A percentile compares a stretch with the other conserved stretches of the same genome.
Evolutionary conservation across 2,797 vertebrate species (phyloP).

Genomic region (Euphonia xanthogaster): DNA sequence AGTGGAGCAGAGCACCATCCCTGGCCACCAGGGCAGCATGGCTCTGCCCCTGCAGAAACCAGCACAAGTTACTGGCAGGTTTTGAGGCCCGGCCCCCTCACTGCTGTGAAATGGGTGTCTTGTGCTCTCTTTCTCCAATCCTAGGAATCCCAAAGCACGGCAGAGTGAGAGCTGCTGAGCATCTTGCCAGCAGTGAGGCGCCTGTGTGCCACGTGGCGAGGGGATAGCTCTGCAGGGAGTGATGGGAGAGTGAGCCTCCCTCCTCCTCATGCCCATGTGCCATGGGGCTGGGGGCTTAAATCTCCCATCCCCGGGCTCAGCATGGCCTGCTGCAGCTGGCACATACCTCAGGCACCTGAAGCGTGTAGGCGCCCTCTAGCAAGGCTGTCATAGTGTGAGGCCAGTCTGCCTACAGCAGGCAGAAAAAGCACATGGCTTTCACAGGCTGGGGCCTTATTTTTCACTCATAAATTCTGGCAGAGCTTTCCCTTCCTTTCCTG

Average conservation of each 20-base stretch:
- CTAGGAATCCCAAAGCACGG: not conserved
- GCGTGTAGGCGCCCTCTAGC: not conserved
- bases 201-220: rapidly evolving
- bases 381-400: not conserved
- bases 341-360: not conserved
- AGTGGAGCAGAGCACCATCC: rapidly evolving
- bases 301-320: not conserved
- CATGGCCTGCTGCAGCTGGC: not conserved
- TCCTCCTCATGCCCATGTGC: not conserved
- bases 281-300: rapidly evolving
- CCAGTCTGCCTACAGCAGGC: not conserved
- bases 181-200: not conserved
- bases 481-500: not conserved
- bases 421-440: not conserved
- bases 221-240: not conserved
- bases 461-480: not conserved
- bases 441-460: not conserved
- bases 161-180: not conserved
- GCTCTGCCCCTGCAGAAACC: not conserved
- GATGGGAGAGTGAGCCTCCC: not conserved
- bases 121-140: not conserved
- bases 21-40: not conserved
- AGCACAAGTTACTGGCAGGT: not conserved
- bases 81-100: not conserved
- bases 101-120: not conserved